A percentile compares a stretch with the other conserved stretches of the same genome.
Evolutionary conservation across 2,113 vertebrate genomes (phyloP).

Genomic region (Phylloscopus whistleri): DNA sequence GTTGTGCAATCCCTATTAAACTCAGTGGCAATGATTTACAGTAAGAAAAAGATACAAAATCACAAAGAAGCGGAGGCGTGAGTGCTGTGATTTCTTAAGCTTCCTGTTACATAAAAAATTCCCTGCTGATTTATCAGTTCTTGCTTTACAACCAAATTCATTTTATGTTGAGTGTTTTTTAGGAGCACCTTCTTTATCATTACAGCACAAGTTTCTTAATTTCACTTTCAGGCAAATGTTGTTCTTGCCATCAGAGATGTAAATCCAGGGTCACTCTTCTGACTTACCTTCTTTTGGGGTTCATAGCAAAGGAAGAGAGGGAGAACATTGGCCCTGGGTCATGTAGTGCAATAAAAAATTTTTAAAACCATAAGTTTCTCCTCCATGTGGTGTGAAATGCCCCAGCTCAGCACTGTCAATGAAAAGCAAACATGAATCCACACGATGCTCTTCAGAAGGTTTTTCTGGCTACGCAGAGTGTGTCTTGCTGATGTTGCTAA

Average conservation of each 20-base stretch:
- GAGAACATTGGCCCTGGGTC: neutral
- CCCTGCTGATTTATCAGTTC: neutral
- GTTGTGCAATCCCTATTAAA: slow-evolving; percentile 38
- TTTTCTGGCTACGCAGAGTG: rapidly evolving
- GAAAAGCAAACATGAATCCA: rapidly evolving
- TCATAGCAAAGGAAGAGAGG: neutral
- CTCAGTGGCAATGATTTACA: slow-evolving; percentile 49
- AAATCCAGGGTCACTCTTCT: neutral
- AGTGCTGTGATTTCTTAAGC: neutral
- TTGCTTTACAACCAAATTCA: neutral
- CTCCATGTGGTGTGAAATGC: neutral
- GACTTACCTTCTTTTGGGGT: neutral
- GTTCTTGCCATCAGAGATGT: neutral
- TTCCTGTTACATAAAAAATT: neutral
- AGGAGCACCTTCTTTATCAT: neutral
- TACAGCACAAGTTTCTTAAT: neutral
- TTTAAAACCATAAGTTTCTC: neutral
- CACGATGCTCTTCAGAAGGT: neutral
- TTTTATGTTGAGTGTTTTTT: neutral
- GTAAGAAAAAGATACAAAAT: neutral
- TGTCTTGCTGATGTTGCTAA: neutral
- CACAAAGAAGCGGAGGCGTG: neutral
- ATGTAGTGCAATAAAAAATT: neutral
- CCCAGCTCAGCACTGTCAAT: neutral
- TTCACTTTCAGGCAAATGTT: neutral